Evolutionary conservation across 2,113 vertebrate species (phyloP).

Genomic region (Clarias batrachus): DNA sequence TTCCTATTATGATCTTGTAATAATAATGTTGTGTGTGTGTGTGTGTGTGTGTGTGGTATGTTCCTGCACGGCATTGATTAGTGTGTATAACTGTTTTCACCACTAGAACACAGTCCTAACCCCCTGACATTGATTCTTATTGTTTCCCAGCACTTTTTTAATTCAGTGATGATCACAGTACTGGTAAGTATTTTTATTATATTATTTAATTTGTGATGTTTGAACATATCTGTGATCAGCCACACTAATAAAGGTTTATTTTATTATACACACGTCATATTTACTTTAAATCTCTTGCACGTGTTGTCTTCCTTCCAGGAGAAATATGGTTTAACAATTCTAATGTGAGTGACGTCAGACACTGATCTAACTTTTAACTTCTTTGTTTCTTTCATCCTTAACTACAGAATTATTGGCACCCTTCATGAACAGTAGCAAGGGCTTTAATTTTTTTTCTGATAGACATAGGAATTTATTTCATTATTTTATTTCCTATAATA

Average conservation of each 20-base stretch:
- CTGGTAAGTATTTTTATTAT: not conserved
- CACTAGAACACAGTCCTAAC: no score
- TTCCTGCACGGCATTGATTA: no score
- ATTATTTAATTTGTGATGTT: not conserved
- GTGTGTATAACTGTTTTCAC: no score
- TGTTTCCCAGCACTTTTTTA: not conserved
- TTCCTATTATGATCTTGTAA: no score
- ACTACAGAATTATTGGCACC: not conserved
- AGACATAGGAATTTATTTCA: not conserved
- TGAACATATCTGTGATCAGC: not conserved
- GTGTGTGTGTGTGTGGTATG: no score
- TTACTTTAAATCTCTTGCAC: no score
- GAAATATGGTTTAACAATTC: not conserved
- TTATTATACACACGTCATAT: not conserved
- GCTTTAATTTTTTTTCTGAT: not conserved
- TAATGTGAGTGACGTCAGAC: no score
- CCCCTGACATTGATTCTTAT: not conserved
- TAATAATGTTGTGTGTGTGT: no score
- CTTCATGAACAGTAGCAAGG: not conserved
- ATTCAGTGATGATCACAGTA: fast-evolving
- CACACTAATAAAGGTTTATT: not conserved
- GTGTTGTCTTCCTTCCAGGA: not conserved
- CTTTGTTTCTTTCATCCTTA: not conserved
- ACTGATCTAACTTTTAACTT: no score
- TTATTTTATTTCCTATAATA: no score